Percentiles rank a stretch among this genome's conserved stretches.
These are phyloP conservation scores for Olivierus martensii DNA, from an alignment of 1,140 invertebrate species.

Conservation along the genomic window DNA sequence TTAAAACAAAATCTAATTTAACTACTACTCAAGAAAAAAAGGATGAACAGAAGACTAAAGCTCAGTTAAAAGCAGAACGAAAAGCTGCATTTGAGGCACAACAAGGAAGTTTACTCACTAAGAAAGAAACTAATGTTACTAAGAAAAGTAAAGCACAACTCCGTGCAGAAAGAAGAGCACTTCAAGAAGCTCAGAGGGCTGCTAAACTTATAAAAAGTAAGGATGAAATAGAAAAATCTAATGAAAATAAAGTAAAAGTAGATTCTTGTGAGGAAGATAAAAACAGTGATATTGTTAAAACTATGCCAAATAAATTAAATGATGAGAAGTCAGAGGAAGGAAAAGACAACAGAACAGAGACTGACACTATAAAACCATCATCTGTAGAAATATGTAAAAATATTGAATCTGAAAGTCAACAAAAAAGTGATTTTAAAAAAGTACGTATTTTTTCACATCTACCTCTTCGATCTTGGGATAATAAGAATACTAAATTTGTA, in stretches of 20 bases:
- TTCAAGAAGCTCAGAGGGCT: slow-evolving; percentile 38
- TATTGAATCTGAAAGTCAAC: not conserved
- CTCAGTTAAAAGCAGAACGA: slow-evolving; percentile 58
- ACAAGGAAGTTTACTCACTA: slow-evolving; percentile 25
- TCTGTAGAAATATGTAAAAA: not conserved
- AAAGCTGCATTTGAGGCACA: slow-evolving; percentile 47
- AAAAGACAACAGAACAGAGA: not conserved
- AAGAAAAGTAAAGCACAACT: slow-evolving; percentile 55
- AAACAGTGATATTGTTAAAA: not conserved
- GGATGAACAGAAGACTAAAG: slow-evolving; percentile 42
- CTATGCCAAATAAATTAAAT: not conserved
- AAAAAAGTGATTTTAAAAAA: slow-evolving; percentile 7
- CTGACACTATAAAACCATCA: not conserved
- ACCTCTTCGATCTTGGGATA: not conserved
- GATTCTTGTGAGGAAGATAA: not conserved
- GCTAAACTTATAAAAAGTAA: slow-evolving; percentile 19
- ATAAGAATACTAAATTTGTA: slow-evolving; percentile 31
- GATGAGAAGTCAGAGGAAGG: no score
- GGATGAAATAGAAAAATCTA: slow-evolving; percentile 1
- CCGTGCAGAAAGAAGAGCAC: no score
- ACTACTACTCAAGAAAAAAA: no score
- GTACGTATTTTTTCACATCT: slow-evolving; percentile 35
- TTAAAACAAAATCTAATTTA: no score
- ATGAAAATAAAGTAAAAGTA: not conserved
- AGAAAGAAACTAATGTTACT: slow-evolving; percentile 1